Evolutionary conservation across 2,113 vertebrate genomes (phyloP), one percentile per base, ranked within the genome.

Genomic region (Strix uralensis): DNA sequence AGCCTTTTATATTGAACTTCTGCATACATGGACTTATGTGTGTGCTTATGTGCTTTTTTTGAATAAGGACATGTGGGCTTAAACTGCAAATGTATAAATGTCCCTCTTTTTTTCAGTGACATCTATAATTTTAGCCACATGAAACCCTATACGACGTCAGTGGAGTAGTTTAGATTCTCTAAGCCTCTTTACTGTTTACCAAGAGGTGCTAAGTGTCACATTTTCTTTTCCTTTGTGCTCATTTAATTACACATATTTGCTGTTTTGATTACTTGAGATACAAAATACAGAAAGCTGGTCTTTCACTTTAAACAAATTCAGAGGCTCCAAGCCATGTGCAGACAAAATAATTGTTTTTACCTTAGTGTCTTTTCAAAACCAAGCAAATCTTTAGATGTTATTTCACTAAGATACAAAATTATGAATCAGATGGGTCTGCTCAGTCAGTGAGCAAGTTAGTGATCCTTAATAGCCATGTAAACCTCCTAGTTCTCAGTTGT

Each of bases 21-120:
- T 54, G 5, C 38, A 12, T 63, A 42, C 3, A 1, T 47, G 22
- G 27, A 40, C 7, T 80, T n/a, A 29, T 0, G 1, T 19, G 29
- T 47, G 22, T 55, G 32, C 46, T 85, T 54, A 11, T 8, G 49
- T 65, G 25, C 21, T 51, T 69, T 59, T 59, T 22, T 59, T 72
- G 44, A 80, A 59, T n/a, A 58, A 79, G 10, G 21, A 61, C 21
- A 61, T 77, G 8, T 29, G 27, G 62, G 25, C 34, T 83, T 83
- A 59, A 83, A 38, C 9, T 69, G 16, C 23, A 51, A 59, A 51
- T 59, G 17, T 74, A 42, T 65, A 86, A 51, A n/a, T 0, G 2
- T 21, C n/a, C 6, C 49, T 36, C 8, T 44, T n/a, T 66, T 66
- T 55, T 55, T 5, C 9, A 25, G 14, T 42, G 14, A 13, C 0